A percentile compares a stretch with the other conserved stretches of the same genome.
phyloP scores from a whole-genome alignment of 2,888 invertebrate genomes.

The Rhagophthalmus giganteus region DNA sequence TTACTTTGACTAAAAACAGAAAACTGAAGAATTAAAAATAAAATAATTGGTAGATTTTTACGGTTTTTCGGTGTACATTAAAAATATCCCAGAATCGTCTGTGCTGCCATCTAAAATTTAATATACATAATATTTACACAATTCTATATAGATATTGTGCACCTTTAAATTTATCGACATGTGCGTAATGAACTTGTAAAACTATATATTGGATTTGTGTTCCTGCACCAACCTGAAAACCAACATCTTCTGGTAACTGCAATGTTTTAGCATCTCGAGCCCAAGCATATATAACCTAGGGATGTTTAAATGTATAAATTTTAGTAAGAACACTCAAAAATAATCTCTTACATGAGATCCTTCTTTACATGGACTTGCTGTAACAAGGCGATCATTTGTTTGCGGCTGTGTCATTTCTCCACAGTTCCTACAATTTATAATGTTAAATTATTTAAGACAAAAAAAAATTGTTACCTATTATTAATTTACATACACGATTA shows the following conservation, averaged over 20 bases:
- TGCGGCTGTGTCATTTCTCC: slow-evolving; percentile 81
- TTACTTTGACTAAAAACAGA: slow-evolving; percentile 62
- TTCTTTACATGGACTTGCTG: slow-evolving; percentile 74
- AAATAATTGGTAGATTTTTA: slow-evolving; percentile 54
- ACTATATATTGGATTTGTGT: slow-evolving; percentile 87
- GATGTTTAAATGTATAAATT: slow-evolving; percentile 8
- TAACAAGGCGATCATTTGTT: slow-evolving; percentile 53
- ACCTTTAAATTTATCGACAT: slow-evolving; percentile 34
- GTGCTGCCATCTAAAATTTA: slow-evolving; percentile 67
- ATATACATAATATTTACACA: slow-evolving; percentile 16
- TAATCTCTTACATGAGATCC: slow-evolving; percentile 65
- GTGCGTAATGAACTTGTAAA: slow-evolving; percentile 72
- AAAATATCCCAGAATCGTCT: slow-evolving; percentile 82
- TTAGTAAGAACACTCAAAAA: slow-evolving; percentile 1
- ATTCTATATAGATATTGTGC: background rate
- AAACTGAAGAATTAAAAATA: background rate
- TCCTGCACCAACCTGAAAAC: slow-evolving; percentile 85
- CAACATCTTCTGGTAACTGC: slow-evolving; percentile 81
- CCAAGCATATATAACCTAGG: slow-evolving; percentile 91
- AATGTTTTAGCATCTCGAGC: slow-evolving; percentile 87
- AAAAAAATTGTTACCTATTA: no score
- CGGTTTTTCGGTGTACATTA: slow-evolving; percentile 76
- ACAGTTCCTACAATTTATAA: slow-evolving; percentile 70
- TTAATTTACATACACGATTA: no score
- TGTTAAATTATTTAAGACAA: slow-evolving; percentile 11